Evolutionary conservation across 1,140 invertebrate species (phyloP).

Genomic region (Platorchestia sp.): DNA sequence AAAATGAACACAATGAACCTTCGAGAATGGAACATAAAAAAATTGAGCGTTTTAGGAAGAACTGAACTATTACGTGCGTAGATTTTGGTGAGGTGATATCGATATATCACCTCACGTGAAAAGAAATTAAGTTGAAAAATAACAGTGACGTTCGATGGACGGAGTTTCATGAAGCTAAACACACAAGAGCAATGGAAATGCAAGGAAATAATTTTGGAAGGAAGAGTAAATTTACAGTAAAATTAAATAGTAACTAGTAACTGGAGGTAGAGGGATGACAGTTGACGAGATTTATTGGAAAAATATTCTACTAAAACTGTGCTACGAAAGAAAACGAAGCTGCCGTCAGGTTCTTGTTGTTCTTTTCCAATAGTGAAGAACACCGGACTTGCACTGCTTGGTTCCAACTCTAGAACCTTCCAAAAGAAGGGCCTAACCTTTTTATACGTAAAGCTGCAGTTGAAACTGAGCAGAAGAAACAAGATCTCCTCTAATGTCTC

Average conservation of each 20-base stretch:
- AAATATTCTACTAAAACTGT: neutral
- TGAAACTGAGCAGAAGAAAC: no score
- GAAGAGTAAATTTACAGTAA: neutral
- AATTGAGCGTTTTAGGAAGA: neutral
- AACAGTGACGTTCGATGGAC: neutral
- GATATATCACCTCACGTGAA: neutral
- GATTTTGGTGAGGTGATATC: neutral
- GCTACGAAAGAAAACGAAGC: neutral
- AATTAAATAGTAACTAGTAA: neutral
- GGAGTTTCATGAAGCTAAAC: neutral
- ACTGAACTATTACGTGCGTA: neutral
- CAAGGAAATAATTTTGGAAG: neutral
- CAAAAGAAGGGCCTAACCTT: no score
- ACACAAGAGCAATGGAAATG: neutral
- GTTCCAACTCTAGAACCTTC: no score
- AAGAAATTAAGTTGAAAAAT: neutral
- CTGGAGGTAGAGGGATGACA: neutral
- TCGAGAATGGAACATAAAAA: neutral
- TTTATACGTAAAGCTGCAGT: no score
- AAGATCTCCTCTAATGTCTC: no score
- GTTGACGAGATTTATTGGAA: neutral
- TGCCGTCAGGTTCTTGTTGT: neutral
- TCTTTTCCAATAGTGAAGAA: no score
- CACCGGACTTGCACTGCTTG: no score
- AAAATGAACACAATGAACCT: neutral